Evolutionary conservation across 2,113 vertebrate genomes (phyloP).

Genomic region (Neolamprologus ventralis): DNA sequence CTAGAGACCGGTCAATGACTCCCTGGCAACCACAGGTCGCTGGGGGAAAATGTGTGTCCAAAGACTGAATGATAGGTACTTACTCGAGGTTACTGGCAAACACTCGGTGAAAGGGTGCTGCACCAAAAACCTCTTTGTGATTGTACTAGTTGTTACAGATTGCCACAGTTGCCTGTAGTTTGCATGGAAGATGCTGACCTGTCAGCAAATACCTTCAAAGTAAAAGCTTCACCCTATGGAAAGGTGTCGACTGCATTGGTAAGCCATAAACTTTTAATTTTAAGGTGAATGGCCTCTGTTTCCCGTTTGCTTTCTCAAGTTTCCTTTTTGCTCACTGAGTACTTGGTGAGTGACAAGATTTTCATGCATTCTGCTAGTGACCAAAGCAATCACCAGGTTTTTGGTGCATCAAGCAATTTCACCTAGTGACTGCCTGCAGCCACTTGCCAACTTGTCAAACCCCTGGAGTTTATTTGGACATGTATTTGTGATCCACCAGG

Average conservation of each 20-base stretch:
- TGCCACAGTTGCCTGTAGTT: not conserved
- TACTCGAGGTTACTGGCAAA: not conserved
- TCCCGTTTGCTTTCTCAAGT: not conserved
- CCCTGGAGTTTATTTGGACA: not conserved
- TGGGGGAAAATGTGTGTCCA: not conserved
- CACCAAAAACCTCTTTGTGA: not conserved
- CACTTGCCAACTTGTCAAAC: not conserved
- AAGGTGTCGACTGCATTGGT: rapidly evolving
- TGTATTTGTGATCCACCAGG: not conserved
- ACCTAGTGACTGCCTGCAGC: not conserved
- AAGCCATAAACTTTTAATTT: not conserved
- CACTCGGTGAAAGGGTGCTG: not conserved
- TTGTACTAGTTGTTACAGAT: not conserved
- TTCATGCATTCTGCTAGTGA: not conserved
- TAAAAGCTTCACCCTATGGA: not conserved
- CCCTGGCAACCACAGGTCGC: not conserved
- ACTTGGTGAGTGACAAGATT: not conserved
- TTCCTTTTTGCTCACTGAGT: not conserved
- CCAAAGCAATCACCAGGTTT: not conserved
- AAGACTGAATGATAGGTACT: not conserved
- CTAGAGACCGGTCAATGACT: not conserved
- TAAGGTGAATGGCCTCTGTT: not conserved
- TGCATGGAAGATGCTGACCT: not conserved
- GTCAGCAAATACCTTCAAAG: not conserved
- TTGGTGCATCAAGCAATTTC: not conserved